Evolutionary conservation across 2,888 invertebrate species (phyloP), one percentile per base, ranked within the genome.

Genomic region (Plagodis pulveraria): DNA sequence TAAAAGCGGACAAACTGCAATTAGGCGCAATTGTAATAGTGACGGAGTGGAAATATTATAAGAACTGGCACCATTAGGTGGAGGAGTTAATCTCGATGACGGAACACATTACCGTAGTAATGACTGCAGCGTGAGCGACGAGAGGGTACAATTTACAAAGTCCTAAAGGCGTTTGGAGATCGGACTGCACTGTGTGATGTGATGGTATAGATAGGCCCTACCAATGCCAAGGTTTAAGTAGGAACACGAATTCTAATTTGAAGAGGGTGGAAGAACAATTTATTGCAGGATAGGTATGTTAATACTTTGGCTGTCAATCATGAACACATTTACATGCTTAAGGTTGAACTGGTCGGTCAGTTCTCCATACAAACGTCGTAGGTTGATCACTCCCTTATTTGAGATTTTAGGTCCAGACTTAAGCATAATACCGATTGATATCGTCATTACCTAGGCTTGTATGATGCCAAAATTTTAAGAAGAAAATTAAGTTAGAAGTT

Each of bases 71-170:
- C 86, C 86, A 90, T 91, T 91, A 90, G 22, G 22, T 22, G 22
- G 84, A 80, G 72, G 77, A 86, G 85, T 90, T 91, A 91, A 91
- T 91, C 87, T 89, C 87, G 89, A 91, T 91, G 91, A 91, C 91
- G 90, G 91, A 91, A 91, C 89, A 87, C 87, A 90, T 91, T 90
- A 86, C 83, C 70, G 70, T 73, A 69, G 84, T 90, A 90, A 91
- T 90, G 89, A 90, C 87, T 71, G 77, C 80, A 82, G 84, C 91
- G 90, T 91, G 91, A 87, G 87, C 83, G 12, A 42, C 77, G 78
- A 79, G 74, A 73, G 78, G 71, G 78, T 82, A 86, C 87, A 81
- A 89, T 89, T 90, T 90, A 83, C 87, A 72, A 81, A 84, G 80
- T 88, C 83, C 87, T 85, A 78, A 81, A 86, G 89, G 87, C 89